These are phyloP conservation scores for Abscondita cerata DNA, from an alignment of 2,888 invertebrate species.

Conservation along the genomic window DNA sequence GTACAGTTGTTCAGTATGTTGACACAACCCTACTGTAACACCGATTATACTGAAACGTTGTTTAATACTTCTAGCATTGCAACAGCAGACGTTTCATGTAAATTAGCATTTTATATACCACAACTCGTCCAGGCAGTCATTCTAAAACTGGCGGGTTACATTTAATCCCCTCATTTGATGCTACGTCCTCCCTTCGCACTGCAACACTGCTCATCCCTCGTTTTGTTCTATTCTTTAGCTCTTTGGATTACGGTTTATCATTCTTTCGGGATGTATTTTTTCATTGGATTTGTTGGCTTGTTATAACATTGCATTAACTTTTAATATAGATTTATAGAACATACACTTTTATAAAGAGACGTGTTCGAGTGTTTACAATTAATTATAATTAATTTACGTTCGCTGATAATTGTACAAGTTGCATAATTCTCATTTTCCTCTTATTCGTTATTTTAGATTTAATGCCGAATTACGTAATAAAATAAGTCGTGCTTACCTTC, in stretches of 20 bases:
- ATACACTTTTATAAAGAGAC: constrained; percentile 49
- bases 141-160: constrained; percentile 46
- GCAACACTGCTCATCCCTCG: constrained; percentile 23
- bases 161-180: constrained; percentile 52
- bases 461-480: not conserved
- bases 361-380: constrained; percentile 18
- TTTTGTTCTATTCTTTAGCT: constrained; percentile 34
- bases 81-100: constrained; percentile 48
- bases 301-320: constrained; percentile 51
- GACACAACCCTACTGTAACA: constrained; percentile 37
- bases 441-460: constrained; percentile 3
- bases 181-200: constrained; percentile 37
- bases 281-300: constrained; percentile 54
- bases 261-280: constrained; percentile 50
- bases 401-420: constrained; percentile 1
- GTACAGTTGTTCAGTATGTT: constrained; percentile 33
- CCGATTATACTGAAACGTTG: constrained; percentile 28
- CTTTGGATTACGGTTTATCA: constrained; percentile 47
- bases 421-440: constrained; percentile 1
- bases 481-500: constrained; percentile 1
- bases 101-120: constrained; percentile 50
- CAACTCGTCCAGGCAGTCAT: constrained; percentile 46
- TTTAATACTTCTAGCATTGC: constrained; percentile 35
- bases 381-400: constrained; percentile 18
- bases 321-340: constrained; percentile 57